phyloP scores from a whole-genome alignment of 2,113 vertebrate genomes.

The Melanocharis versteri region DNA sequence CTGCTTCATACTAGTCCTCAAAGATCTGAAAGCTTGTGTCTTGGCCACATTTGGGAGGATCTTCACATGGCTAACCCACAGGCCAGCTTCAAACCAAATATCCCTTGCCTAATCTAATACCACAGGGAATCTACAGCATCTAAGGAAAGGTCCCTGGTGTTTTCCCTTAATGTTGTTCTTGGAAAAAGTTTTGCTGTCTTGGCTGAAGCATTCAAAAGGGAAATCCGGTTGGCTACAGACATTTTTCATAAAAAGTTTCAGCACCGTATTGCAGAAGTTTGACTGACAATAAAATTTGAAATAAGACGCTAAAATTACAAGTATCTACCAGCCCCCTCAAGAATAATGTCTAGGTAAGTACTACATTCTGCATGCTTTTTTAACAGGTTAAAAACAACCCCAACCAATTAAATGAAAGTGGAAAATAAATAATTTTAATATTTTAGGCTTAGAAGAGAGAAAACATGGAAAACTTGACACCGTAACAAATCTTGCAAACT shows the following conservation, averaged over 20 bases:
- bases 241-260: not conserved
- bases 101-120: not conserved
- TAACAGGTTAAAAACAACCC: not conserved
- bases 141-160: not conserved
- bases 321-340: not conserved
- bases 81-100: not conserved
- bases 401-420: not conserved
- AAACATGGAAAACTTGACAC: not conserved
- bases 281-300: not conserved
- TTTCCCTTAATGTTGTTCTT: not conserved
- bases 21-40: not conserved
- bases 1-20: not conserved
- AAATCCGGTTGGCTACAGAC: not conserved
- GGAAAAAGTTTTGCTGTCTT: not conserved
- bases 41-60: not conserved
- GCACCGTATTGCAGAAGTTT: not conserved
- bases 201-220: not conserved
- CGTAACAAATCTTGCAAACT: not conserved
- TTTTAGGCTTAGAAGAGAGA: not conserved
- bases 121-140: not conserved
- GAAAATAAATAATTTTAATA: not conserved
- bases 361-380: not conserved
- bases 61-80: not conserved
- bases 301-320: not conserved
- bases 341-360: not conserved